Percentiles rank a stretch among this genome's conserved stretches.
Conservation (phyloP, 1,140 invertebrate genomes). For the honey bee (Apis mellifera) region DNA sequence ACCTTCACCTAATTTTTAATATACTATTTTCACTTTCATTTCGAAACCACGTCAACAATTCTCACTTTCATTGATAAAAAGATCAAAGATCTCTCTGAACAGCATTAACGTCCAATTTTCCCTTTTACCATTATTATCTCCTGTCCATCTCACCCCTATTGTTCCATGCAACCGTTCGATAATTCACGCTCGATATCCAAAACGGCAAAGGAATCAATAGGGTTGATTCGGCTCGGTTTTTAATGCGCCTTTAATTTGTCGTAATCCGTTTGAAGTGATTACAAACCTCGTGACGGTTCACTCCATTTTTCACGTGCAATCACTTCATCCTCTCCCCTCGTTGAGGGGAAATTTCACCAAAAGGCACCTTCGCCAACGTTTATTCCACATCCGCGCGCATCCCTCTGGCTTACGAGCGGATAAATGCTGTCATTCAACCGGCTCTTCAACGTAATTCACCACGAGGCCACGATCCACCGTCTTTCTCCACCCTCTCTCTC, state of each 20-base stretch:
- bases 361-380: slow-evolving; percentile 28
- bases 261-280: slow-evolving; percentile 49
- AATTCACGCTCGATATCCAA: too few relatives aligned
- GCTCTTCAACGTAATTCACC: slow-evolving; percentile 58
- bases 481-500: slow-evolving; percentile 39
- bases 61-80: neutral
- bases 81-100: neutral
- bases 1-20: too few relatives aligned
- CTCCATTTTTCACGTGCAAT: slow-evolving; percentile 35
- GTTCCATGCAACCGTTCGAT: too few relatives aligned
- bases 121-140: neutral
- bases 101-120: neutral
- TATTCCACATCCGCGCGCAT: slow-evolving; percentile 50
- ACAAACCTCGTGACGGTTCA: neutral
- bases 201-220: slow-evolving; percentile 34
- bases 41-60: too few relatives aligned
- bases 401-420: slow-evolving; percentile 52
- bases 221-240: slow-evolving; percentile 14
- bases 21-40: too few relatives aligned
- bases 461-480: slow-evolving; percentile 31
- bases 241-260: slow-evolving; percentile 57
- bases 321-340: slow-evolving; percentile 7
- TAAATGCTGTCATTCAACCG: slow-evolving; percentile 61
- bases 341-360: slow-evolving; percentile 14
- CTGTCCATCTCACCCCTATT: neutral